Percentiles rank a stretch among this genome's conserved stretches.
Conservation (phyloP, 2,797 vertebrate genomes). For the Caiman crocodilus region DNA sequence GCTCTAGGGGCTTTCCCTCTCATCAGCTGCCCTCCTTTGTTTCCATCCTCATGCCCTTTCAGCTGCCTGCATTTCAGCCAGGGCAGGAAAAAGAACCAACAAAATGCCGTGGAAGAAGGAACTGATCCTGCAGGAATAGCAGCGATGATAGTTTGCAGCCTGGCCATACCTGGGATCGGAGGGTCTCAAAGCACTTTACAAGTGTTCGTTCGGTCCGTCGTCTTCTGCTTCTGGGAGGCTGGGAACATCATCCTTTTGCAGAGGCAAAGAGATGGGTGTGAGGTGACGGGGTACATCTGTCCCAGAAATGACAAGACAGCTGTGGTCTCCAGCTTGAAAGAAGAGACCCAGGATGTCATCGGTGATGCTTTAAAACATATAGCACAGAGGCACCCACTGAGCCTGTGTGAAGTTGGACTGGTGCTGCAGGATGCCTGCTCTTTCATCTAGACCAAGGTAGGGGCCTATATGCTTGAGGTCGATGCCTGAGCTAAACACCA, state of each 20-base stretch:
- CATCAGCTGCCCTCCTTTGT: slow-evolving; percentile 39
- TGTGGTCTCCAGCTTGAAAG: not conserved
- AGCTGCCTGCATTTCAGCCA: slow-evolving; percentile 23
- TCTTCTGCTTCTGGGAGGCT: not conserved
- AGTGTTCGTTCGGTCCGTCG: too few relatives aligned
- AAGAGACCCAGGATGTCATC: not conserved
- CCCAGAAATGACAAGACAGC: not conserved
- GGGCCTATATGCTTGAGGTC: not conserved
- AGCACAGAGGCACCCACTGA: not conserved
- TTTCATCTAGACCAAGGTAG: not conserved
- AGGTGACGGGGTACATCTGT: not conserved
- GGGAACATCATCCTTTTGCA: not conserved
- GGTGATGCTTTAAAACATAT: not conserved
- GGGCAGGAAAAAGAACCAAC: not conserved
- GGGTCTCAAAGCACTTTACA: not conserved
- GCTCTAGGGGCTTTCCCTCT: not conserved
- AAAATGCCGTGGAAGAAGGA: not conserved
- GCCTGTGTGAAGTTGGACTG: not conserved
- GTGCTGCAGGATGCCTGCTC: not conserved
- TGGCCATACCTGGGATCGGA: not conserved
- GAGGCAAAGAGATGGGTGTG: not conserved
- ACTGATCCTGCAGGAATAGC: accelerated
- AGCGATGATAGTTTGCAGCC: not conserved
- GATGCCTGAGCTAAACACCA: not conserved
- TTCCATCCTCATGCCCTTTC: slow-evolving; percentile 15